Evolutionary conservation across 2,797 vertebrate species (phyloP).

Genomic region (Phrynocephalus vlangalii): DNA sequence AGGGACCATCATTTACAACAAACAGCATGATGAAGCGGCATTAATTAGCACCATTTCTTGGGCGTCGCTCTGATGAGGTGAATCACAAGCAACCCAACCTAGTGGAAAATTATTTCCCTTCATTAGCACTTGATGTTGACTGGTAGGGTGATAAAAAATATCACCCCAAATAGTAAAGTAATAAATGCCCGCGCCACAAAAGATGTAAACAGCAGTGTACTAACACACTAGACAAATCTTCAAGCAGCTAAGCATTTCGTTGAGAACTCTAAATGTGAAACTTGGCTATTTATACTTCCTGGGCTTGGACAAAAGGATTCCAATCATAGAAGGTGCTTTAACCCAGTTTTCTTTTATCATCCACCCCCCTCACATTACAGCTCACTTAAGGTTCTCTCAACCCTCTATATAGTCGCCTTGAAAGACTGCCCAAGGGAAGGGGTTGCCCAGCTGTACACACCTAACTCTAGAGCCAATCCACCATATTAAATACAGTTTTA

Average conservation of each 20-base stretch:
- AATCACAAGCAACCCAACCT: not conserved
- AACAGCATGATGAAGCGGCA: not conserved
- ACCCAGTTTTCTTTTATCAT: not conserved
- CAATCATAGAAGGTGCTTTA: not conserved
- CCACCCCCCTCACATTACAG: not conserved
- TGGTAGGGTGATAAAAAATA: slow-evolving; percentile 16
- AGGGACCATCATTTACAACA: slow-evolving; percentile 3
- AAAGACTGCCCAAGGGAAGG: no score
- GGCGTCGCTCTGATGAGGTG: not conserved
- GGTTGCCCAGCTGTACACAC: no score
- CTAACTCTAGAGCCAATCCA: no score
- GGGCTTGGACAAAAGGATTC: not conserved
- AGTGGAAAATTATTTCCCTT: slow-evolving; percentile 2
- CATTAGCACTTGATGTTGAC: slow-evolving; percentile 11
- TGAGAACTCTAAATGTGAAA: not conserved
- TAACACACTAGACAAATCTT: not conserved
- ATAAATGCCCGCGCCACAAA: slow-evolving; percentile 4
- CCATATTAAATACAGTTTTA: not conserved
- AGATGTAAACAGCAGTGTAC: slow-evolving; percentile 2
- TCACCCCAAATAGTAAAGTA: slow-evolving; percentile 2
- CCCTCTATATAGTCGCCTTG: no score
- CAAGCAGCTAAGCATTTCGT: not conserved
- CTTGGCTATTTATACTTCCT: not conserved
- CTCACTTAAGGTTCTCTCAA: no score
- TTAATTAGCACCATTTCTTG: slow-evolving; percentile 15